These are phyloP conservation scores for Distichodus sexfasciatus DNA, from an alignment of 2,797 vertebrate genomes.

Conservation along the genomic window DNA sequence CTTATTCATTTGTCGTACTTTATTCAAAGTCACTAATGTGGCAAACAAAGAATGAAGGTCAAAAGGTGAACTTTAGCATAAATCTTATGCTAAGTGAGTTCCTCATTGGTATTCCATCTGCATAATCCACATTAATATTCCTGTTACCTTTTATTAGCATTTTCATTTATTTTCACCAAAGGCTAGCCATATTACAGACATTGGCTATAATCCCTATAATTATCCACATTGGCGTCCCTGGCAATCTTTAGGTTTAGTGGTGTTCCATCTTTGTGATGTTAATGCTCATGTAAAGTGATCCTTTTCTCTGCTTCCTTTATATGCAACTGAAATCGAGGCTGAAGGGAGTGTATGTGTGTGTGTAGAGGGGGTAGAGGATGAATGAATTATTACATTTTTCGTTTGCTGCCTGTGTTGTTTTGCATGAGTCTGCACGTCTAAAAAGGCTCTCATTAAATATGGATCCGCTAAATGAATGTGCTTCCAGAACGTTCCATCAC, in stretches of 20 bases:
- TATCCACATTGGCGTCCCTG: neutral
- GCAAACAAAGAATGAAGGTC: too few relatives aligned
- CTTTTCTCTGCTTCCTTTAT: conserved; percentile 5
- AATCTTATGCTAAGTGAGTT: too few relatives aligned
- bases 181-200: too few relatives aligned
- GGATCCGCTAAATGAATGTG: conserved; percentile 53
- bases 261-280: conserved; percentile 21
- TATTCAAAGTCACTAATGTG: too few relatives aligned
- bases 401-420: conserved; percentile 39
- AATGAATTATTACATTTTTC: conserved; percentile 50
- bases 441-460: conserved; percentile 62
- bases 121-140: too few relatives aligned
- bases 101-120: too few relatives aligned
- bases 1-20: too few relatives aligned
- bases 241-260: conserved; percentile 19
- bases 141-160: too few relatives aligned
- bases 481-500: conserved; percentile 38
- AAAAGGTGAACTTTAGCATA: too few relatives aligned
- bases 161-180: too few relatives aligned
- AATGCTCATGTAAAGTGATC: neutral
- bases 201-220: too few relatives aligned
- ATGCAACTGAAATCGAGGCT: neutral
- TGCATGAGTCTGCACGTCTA: conserved; percentile 45
- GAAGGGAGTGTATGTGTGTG: conserved; percentile 7
- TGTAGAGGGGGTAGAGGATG: neutral